Base-by-base conservation (phyloP, 53 echinoderm and acorn worm species). In the Echinometra lucunter region DNA sequence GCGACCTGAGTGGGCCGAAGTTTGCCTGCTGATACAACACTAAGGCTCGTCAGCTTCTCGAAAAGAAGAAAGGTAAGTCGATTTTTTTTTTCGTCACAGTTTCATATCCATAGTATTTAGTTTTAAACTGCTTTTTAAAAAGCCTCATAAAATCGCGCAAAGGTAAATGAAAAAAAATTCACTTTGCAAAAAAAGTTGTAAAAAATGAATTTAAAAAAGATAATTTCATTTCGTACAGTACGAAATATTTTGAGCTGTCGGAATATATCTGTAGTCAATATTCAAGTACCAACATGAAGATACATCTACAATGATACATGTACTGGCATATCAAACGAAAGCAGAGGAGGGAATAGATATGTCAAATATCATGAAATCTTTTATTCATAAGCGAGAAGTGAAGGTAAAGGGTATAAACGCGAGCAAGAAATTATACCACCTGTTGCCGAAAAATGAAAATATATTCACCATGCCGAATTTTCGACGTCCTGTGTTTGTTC, bases 61-160 rank as follows among this genome's bases (percentile, higher is more conserved):
- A 98, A 82, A 95, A 97, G 95, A 98, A 98, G 95, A 98, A 97
- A 93, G 97, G 98, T 98, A 94, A 96, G 97, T 55, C 55, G 85
- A 85, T 1, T 49, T n/a, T 60, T 91, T 38, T 91, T 69, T n/a
- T n/a, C 66, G 91, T 91, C 78, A 45, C 66, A 89, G 17, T 89
- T 89, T 63, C 34, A 19, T 17, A 27, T 37, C 32, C 37, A 37
- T 58, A 89, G 23, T 11, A 28, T 8, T 58, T 58, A 58, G 35
- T 89, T 89, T 85, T 85, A 49, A 53, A 85, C 49, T 85, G 49
- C 78, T n/a, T 85, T n/a, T 53, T 49, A 49, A 49, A 49, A n/a
- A 49, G 85, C 27, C 28, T 47, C 11, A 8, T n/a, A 27, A 47
- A n/a, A 28, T 85, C n/a, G 45, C 28, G n/a, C 47, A 28, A 27